Evolutionary conservation across 2,888 invertebrate species (phyloP), one percentile per base, ranked within the genome.

Genomic region (Xylota segnis): DNA sequence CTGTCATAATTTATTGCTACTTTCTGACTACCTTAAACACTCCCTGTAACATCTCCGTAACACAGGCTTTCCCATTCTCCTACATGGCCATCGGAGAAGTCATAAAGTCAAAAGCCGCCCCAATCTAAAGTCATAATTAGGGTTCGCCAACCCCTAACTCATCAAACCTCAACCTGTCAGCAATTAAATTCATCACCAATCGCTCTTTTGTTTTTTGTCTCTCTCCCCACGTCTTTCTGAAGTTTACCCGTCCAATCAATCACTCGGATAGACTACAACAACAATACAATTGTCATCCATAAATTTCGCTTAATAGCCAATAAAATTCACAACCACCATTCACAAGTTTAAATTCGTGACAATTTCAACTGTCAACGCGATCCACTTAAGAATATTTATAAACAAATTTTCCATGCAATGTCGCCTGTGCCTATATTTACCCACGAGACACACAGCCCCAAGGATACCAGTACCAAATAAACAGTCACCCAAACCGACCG

Each of bases 361-460:
- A 86, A 86, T 86, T 86, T 68, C 76, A 72, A 82, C 86, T 86
- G 86, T 86, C 86, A 82, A 82, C 86, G 82, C 81, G 72, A 86
- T 86, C 86, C 86, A 86, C 82, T 86, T 86, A 86, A 86, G 86
- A 77, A 82, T 82, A 86, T 86, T 86, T 86, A 86, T 86, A 86
- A 86, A 86, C 82, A 82, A 76, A 82, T 82, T 70, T 82, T 63
- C 71, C 76, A 72, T 75, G 78, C 70, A n/a, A 59, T 63, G 16
- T 59, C 50, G 56, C 54, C 47, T 45, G 59, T n/a, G 61, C 50
- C 61, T 70, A 63, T 70, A 63, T 70, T 65, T 32, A 12, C 47
- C 43, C 32, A 43, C 12, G 40, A 32, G 27, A 70, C 43, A 58
- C 14, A 12, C 59, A 40, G 47, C 59, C 34, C 40, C 16, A 71